These are phyloP conservation scores for Philonicus albiceps DNA, from an alignment of 2,888 invertebrate species.

Conservation along the genomic window DNA sequence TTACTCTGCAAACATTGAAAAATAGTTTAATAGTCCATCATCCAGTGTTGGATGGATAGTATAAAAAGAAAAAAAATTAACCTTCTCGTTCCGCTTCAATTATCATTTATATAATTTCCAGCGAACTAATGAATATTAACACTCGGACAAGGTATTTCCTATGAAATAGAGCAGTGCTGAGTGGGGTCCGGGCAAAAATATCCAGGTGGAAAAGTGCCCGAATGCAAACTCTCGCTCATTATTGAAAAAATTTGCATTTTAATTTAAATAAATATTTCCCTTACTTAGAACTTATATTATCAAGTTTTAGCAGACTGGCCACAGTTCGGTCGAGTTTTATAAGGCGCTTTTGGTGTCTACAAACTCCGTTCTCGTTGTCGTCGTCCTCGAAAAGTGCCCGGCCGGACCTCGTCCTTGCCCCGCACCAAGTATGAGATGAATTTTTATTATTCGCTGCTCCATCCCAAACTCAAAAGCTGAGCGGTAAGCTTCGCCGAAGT, in stretches of 20 bases:
- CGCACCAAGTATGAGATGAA: not conserved
- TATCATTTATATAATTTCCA: slow-evolving; percentile 16
- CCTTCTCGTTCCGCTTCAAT: not conserved
- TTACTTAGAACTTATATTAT: slow-evolving; percentile 21
- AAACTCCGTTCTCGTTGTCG: too few species aligned
- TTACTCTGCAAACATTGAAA: not conserved
- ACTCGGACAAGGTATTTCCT: slow-evolving; percentile 18
- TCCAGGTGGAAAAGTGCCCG: not conserved
- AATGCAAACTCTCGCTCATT: slow-evolving; percentile 13
- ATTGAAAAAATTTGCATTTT: slow-evolving; percentile 30
- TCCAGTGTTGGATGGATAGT: not conserved
- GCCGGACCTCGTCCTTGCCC: not conserved
- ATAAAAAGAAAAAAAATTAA: not conserved
- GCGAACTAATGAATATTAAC: slow-evolving; percentile 13
- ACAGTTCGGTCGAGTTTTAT: not conserved
- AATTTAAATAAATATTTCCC: slow-evolving; percentile 33
- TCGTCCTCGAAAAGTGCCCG: not conserved
- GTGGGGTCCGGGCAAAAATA: not conserved
- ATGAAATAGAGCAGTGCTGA: not conserved
- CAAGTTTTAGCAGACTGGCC: slow-evolving; percentile 6
- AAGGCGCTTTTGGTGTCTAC: slow-evolving; percentile 9
- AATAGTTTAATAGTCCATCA: not conserved
- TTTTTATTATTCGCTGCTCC: slow-evolving; percentile 1
- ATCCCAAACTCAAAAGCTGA: not conserved
- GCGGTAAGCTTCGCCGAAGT: not conserved